A percentile compares a stretch with the other conserved stretches of the same genome.
Conservation (phyloP, 1,140 invertebrate genomes). For the Glossosoma conforme region DNA sequence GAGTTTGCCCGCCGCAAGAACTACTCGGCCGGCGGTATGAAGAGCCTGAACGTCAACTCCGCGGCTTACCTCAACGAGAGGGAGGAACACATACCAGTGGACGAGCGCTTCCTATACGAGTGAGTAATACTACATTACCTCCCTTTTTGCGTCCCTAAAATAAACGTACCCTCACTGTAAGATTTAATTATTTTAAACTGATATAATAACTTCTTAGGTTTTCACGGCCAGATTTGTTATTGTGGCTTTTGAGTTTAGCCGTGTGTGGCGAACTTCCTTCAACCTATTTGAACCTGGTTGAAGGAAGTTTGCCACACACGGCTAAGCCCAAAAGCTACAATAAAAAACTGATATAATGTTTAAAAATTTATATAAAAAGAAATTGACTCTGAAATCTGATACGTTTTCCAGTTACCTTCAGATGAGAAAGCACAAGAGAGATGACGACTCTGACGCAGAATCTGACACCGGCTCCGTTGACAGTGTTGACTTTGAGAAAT, state of each 20-base stretch:
- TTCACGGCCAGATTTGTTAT: no score
- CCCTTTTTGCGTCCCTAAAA: no score
- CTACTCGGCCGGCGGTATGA: slow-evolving; percentile 57
- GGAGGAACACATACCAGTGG: slow-evolving; percentile 69
- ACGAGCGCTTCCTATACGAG: slow-evolving; percentile 75
- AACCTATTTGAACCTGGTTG: no score
- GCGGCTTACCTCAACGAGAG: slow-evolving; percentile 63
- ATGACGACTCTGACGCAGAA: slow-evolving; percentile 48
- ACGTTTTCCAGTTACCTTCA: slow-evolving; percentile 47
- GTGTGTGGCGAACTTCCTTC: no score
- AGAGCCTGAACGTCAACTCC: slow-evolving; percentile 62
- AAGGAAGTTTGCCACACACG: no score
- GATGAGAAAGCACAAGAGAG: slow-evolving; percentile 36
- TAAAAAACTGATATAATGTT: no score
- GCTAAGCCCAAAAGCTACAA: no score
- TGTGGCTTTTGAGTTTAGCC: no score
- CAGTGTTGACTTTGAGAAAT: slow-evolving; percentile 86
- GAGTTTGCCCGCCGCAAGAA: slow-evolving; percentile 56
- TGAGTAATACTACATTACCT: no score
- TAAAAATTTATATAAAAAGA: neutral
- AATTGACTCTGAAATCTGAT: neutral
- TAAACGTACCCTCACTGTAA: neutral
- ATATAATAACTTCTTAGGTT: no score
- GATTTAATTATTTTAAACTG: slow-evolving; percentile 14
- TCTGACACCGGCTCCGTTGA: slow-evolving; percentile 77